A percentile compares a stretch with the other conserved stretches of the same genome.
phyloP scores from a whole-genome alignment of 35 echinoderm and acorn worm genomes.

The Ophioderma brevispina region DNA sequence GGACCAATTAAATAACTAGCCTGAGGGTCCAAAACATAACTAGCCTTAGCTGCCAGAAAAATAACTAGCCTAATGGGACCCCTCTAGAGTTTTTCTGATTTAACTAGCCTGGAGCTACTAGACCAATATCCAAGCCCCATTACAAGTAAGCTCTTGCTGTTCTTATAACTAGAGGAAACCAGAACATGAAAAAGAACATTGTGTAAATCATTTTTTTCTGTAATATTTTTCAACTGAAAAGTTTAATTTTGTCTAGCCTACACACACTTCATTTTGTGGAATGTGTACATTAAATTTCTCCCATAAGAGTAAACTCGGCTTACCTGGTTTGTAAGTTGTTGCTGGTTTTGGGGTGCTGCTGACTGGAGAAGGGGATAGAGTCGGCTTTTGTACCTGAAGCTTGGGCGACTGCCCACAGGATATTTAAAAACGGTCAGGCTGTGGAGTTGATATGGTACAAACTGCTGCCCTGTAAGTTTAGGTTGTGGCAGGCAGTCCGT shows the following conservation, averaged over 20 bases:
- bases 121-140: too few species aligned
- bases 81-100: too few species aligned
- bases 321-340: conserved; percentile 4
- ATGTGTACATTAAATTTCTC: background rate
- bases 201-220: too few species aligned
- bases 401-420: background rate
- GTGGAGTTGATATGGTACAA: background rate
- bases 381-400: conserved; percentile 19
- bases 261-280: background rate
- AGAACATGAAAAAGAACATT: background rate
- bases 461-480: background rate
- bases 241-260: background rate
- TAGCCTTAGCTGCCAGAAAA: too few species aligned
- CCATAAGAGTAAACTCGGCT: background rate
- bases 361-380: background rate
- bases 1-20: too few species aligned
- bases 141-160: background rate
- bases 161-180: background rate
- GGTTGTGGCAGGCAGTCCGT: background rate
- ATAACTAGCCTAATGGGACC: too few species aligned
- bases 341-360: background rate
- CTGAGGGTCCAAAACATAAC: too few species aligned
- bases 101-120: too few species aligned
- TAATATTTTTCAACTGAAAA: too few species aligned
- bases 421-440: background rate